These are phyloP conservation scores for Formicarius rufipectus DNA, from an alignment of 2,113 vertebrate genomes.

Conservation along the genomic window DNA sequence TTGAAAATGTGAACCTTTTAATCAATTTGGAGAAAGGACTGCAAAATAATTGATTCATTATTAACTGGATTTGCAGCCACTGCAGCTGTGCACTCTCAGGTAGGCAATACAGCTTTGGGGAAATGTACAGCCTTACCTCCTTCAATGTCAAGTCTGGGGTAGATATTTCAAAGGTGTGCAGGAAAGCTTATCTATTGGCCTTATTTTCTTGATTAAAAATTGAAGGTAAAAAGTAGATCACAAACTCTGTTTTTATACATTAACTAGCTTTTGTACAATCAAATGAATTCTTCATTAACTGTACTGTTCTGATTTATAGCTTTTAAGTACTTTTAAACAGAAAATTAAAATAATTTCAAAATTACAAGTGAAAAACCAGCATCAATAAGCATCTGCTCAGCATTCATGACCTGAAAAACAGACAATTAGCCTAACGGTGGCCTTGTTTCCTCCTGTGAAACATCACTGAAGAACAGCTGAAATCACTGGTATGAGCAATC, in stretches of 20 bases:
- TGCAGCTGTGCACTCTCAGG: background rate
- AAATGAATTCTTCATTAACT: background rate
- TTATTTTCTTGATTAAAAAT: background rate
- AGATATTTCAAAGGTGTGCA: background rate
- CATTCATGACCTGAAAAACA: background rate
- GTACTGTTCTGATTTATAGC: background rate
- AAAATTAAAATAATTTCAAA: background rate
- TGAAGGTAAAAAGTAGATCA: background rate
- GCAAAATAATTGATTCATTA: background rate
- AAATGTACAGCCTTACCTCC: background rate
- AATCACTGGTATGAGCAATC: background rate
- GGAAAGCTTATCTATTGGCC: background rate
- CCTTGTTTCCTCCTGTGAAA: background rate
- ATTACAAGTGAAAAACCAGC: background rate
- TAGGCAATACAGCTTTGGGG: background rate
- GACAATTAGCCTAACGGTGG: background rate
- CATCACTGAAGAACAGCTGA: background rate
- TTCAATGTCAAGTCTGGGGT: background rate
- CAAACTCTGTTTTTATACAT: background rate
- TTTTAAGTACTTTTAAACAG: background rate
- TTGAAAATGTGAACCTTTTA: background rate
- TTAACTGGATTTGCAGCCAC: background rate
- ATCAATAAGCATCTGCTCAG: background rate
- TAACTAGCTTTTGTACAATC: background rate
- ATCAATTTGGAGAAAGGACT: background rate